Evolutionary conservation across 2,797 vertebrate species (phyloP).

Genomic region (Gobio occitaniae): DNA sequence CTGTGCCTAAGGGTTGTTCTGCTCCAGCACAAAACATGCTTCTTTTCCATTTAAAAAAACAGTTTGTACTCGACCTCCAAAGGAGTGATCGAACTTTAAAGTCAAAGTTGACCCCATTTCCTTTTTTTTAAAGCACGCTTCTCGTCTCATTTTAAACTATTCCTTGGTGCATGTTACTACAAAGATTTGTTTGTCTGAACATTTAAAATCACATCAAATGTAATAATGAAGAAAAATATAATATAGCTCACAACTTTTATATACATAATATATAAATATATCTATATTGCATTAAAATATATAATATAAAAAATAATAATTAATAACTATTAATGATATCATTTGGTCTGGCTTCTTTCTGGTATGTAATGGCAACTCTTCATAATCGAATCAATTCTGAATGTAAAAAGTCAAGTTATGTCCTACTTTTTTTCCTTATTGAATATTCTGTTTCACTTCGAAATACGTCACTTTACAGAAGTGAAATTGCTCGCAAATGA

Average conservation of each 20-base stretch:
- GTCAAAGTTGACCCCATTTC: not conserved
- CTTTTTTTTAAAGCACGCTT: not conserved
- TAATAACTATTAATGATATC: too few relatives aligned
- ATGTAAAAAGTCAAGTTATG: too few relatives aligned
- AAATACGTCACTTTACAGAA: not conserved
- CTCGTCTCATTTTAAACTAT: not conserved
- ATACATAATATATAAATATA: not conserved
- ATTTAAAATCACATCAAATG: not conserved
- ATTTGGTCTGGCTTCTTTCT: not conserved
- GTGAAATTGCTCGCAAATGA: not conserved
- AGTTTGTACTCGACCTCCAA: not conserved
- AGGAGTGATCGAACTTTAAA: not conserved
- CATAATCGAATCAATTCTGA: too few relatives aligned
- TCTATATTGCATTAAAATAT: not conserved
- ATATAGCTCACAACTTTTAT: not conserved
- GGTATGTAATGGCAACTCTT: not conserved
- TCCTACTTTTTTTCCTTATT: too few relatives aligned
- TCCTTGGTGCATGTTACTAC: not conserved
- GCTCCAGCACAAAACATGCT: conserved; percentile 12
- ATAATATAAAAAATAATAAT: not conserved
- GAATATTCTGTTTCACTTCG: not conserved
- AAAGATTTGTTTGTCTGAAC: not conserved
- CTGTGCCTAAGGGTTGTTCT: conserved; percentile 35
- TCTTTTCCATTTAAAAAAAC: not conserved
- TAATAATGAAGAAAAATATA: not conserved